Conservation (phyloP, 2,113 vertebrate genomes). For the Tylochromis polylepis region DNA sequence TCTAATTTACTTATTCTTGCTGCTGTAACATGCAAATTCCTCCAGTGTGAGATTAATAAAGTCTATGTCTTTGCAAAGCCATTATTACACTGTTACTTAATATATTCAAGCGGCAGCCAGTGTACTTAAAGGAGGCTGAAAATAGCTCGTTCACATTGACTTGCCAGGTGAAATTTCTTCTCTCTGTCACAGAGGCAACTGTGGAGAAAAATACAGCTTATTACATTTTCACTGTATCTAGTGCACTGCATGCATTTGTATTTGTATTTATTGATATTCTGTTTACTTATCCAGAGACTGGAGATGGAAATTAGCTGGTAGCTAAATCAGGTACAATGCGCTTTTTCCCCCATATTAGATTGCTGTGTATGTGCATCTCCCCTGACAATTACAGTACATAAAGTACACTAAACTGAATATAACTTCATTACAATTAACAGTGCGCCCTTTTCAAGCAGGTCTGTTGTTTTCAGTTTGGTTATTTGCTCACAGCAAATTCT, state of each 20-base stretch:
- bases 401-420: background rate
- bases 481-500: background rate
- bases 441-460: background rate
- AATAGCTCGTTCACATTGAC: constrained; percentile 13
- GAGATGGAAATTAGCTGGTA: background rate
- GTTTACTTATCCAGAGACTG: background rate
- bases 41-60: background rate
- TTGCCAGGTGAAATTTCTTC: constrained; percentile 3
- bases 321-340: background rate
- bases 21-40: background rate
- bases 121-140: background rate
- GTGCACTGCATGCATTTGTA: background rate
- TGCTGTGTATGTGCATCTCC: background rate
- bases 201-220: background rate
- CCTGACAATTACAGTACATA: background rate
- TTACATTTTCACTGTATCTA: background rate
- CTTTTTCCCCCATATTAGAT: background rate
- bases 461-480: constrained; percentile 1
- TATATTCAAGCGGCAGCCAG: background rate
- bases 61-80: background rate
- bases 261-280: background rate
- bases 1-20: background rate
- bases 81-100: background rate
- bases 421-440: background rate
- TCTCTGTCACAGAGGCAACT: background rate